A percentile compares a stretch with the other conserved stretches of the same genome.
Evolutionary conservation across 2,113 vertebrate genomes (phyloP).

Genomic region (Vimba vimba): DNA sequence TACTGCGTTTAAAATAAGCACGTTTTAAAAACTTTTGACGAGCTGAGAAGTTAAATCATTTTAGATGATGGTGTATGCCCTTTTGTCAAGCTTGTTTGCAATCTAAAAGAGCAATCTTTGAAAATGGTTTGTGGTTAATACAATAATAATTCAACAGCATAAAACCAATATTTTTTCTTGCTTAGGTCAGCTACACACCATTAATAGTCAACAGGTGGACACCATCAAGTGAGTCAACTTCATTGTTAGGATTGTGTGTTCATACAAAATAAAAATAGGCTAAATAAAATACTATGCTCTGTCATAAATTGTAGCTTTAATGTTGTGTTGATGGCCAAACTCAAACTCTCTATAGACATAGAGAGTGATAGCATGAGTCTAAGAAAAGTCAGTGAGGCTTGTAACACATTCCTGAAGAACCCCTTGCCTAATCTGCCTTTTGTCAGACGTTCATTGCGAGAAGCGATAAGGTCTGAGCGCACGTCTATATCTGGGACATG

Average conservation of each 20-base stretch:
- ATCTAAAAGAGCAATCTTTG: neutral
- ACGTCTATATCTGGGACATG: conserved; percentile 58
- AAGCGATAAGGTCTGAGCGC: conserved; percentile 60
- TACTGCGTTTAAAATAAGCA: neutral
- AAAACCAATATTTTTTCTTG: neutral
- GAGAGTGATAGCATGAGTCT: conserved; percentile 59
- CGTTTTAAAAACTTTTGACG: neutral
- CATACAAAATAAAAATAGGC: neutral
- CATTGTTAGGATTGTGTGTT: neutral
- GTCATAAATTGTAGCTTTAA: neutral
- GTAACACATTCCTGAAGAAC: conserved; percentile 65
- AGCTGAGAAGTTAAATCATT: neutral
- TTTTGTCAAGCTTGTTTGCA: neutral
- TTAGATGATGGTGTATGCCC: neutral
- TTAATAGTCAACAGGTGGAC: neutral
- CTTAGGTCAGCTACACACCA: neutral
- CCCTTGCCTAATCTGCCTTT: conserved; percentile 63
- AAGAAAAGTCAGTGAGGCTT: conserved; percentile 54
- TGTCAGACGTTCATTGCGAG: conserved; percentile 57
- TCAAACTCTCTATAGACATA: neutral
- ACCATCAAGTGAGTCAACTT: neutral
- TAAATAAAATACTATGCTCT: neutral
- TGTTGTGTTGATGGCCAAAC: neutral
- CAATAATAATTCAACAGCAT: neutral
- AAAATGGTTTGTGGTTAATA: neutral